Evolutionary conservation across 2,797 vertebrate genomes (phyloP), one percentile per base, ranked within the genome.

Genomic region (Lepus oiostolus): DNA sequence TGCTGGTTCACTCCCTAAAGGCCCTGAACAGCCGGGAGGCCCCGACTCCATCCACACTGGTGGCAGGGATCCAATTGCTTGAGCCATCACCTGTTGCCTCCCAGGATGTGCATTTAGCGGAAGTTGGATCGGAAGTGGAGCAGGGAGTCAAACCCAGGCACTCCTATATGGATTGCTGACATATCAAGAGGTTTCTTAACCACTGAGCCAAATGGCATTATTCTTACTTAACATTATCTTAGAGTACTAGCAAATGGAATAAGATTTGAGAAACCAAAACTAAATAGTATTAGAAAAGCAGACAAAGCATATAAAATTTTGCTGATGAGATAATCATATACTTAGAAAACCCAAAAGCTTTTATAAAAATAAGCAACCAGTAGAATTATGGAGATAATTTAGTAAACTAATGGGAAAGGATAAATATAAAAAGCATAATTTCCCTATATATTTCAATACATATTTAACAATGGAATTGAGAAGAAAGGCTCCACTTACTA

Each of bases 211-310:
- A 42, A 42, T 42, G 42, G 42, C n/a, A 88, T 35, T 7, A 67
- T 76, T 60, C 63, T 83, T 74, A 74, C 7, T 76, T 93, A 77
- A n/a, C 58, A 76, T 77, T n/a, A 84, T 16, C 50, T 77, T 70
- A 67, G 24, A 17, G 19, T 35, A 32, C 12, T 58, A 84, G 19
- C 62, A 89, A 83, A 63, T 62, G 35, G 60, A 74, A 82, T 21
- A 54, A 88, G 7, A 74, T 19, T 70, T 42, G 24, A 38, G 82
- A 81, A 28, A 88, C 16, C 32, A 76, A 32, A 24, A 32, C 75
- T 19, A 68, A 76, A 68, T 54, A 28, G 1, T 16, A 76, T 35
- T 50, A 24, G 54, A n/a, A 68, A 62, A 30, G 32, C 54, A 75
- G 32, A 58, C 47, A 30, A 47, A 22, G n/a, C 24, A 42, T 42